Evolutionary conservation across 2,888 invertebrate genomes (phyloP), one percentile per base, ranked within the genome.

Genomic region (Terebella lapidaria): DNA sequence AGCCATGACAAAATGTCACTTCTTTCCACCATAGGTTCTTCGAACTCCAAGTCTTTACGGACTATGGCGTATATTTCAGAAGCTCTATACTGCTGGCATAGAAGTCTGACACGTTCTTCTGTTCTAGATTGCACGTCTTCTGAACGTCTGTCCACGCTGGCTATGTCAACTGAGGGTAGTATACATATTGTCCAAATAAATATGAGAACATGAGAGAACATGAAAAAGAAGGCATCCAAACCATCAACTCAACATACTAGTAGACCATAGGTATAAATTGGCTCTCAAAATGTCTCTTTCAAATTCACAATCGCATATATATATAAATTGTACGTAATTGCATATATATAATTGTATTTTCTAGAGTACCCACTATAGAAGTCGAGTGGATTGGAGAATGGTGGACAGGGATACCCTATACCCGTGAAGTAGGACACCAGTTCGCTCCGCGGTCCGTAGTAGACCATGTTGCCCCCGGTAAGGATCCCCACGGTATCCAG

Each of bases 381-480:
- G 90, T 95, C 95, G 3, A 96, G 83, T 0, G 96, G 96, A 81
- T 97, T 97, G 78, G 96, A 95, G 56, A 94, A 83, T 75, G 92
- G 92, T 0, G 96, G 95, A 80, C 96, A 97, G 0, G 95, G 94
- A 77, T 94, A 95, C 3, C 96, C 96, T 70, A 95, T 92, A 65
- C 89, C 89, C 57, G 92, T 89, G 80, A 96, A 96, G 81, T 96
- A 95, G 74, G 93, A 92, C 64, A 96, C 84, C 85, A 97, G 89
- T 71, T 92, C 89, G 56, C 92, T 85, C 0, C 94, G 56, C 51
- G 59, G 62, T 65, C 82, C 82, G 54, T 75, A 78, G 66, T 81
- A 83, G 3, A 94, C 92, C 30, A 94, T 89, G 72, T 94, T 79
- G 30, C 83, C 74, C 30, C 60, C 51, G n/a, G 70, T 69, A 62